Percentiles rank a stretch among this genome's conserved stretches.
Conservation (phyloP, 1,140 invertebrate genomes). For the Pachyrhynchus sulphureomaculatus region DNA sequence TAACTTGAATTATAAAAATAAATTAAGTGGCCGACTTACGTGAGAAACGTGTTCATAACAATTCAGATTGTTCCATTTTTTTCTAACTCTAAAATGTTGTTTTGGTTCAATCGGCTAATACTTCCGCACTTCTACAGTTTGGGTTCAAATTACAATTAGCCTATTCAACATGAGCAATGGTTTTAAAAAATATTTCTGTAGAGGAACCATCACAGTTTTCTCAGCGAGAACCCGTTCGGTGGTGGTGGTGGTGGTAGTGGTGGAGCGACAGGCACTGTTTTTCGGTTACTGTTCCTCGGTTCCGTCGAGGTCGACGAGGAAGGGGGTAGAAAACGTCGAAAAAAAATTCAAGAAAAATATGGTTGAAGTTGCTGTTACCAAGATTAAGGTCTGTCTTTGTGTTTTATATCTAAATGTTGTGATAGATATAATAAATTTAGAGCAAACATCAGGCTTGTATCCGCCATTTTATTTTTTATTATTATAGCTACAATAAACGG, state of each 20-base stretch:
- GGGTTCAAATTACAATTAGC: background rate
- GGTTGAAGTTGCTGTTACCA: constrained; percentile 95
- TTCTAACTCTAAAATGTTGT: too few relatives aligned
- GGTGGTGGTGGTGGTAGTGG: constrained; percentile 50
- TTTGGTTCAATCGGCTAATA: too few relatives aligned
- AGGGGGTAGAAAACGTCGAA: constrained; percentile 66
- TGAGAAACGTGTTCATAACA: too few relatives aligned
- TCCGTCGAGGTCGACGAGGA: constrained; percentile 84
- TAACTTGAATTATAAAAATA: too few relatives aligned
- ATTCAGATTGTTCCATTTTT: too few relatives aligned
- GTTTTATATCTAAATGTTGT: constrained; percentile 7
- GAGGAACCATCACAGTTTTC: constrained; percentile 37
- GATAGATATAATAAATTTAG: too few relatives aligned
- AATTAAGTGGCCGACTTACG: too few relatives aligned
- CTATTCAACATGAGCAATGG: constrained; percentile 13
- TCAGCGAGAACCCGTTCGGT: constrained; percentile 43
- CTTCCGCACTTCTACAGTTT: too few relatives aligned
- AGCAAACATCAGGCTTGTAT: background rate
- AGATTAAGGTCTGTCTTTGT: constrained; percentile 82
- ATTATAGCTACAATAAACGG: too few relatives aligned
- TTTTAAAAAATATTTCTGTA: constrained; percentile 40
- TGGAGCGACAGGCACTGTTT: constrained; percentile 67
- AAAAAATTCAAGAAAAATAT: constrained; percentile 84
- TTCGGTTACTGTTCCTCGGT: constrained; percentile 79
- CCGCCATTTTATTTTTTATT: too few relatives aligned